Evolutionary conservation across 2,797 vertebrate genomes (phyloP).

Genomic region (Coregonus sp.): DNA sequence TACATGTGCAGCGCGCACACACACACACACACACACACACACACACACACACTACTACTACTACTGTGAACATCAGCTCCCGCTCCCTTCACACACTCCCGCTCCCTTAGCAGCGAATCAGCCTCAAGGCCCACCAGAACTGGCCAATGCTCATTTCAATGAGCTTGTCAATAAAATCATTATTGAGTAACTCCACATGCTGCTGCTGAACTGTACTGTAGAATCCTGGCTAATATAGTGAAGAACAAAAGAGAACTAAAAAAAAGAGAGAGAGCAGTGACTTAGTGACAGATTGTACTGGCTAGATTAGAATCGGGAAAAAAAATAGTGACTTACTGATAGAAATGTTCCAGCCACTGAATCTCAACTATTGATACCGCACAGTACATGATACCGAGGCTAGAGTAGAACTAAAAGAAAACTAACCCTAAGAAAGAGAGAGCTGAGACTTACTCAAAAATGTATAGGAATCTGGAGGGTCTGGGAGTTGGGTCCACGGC

Average conservation of each 20-base stretch:
- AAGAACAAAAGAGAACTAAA: too few relatives aligned
- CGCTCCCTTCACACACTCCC: background rate
- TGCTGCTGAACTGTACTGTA: background rate
- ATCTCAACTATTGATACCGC: too few relatives aligned
- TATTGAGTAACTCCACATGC: background rate
- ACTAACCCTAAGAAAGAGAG: background rate
- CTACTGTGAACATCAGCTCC: too few relatives aligned
- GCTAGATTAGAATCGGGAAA: too few relatives aligned
- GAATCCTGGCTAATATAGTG: too few relatives aligned
- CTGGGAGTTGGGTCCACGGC: background rate
- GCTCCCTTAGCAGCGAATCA: background rate
- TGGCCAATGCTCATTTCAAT: background rate
- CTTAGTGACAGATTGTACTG: too few relatives aligned
- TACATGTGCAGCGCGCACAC: constrained; percentile 1
- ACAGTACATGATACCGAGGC: too few relatives aligned
- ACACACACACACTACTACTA: constrained; percentile 4
- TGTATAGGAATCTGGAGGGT: background rate
- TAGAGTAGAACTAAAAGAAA: background rate
- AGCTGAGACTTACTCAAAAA: constrained; percentile 36
- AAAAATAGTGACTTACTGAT: too few relatives aligned
- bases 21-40: constrained; percentile 8
- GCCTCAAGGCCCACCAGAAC: background rate
- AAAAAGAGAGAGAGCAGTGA: too few relatives aligned
- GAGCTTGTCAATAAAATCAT: background rate
- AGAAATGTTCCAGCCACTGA: too few relatives aligned